These are phyloP conservation scores for Caenorhabditis afra DNA, from an alignment of 2,888 invertebrate genomes.

Conservation along the genomic window DNA sequence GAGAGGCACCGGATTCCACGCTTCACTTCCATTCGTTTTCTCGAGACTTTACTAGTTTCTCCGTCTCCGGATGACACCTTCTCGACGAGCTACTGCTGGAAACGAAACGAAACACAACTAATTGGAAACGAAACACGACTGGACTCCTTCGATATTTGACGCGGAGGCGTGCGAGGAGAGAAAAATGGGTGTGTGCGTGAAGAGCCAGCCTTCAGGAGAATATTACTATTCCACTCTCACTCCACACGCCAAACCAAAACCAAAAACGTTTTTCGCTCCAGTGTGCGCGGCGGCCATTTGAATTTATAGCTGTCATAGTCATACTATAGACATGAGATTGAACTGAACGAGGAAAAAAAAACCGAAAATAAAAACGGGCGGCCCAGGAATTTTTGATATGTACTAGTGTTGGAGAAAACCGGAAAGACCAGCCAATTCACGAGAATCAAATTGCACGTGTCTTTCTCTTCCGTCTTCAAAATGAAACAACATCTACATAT, in stretches of 20 bases:
- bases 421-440: not conserved
- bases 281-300: conserved; percentile 11
- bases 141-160: conserved; percentile 24
- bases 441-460: not conserved
- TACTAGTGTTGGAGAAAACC: conserved; percentile 2
- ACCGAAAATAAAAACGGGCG: conserved; percentile 21
- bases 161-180: not conserved
- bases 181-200: conserved; percentile 3
- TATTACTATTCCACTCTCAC: conserved; percentile 21
- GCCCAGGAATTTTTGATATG: not conserved
- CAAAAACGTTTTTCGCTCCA: conserved; percentile 4
- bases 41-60: conserved; percentile 29
- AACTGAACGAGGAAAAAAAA: not conserved
- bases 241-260: not conserved
- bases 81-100: conserved; percentile 14
- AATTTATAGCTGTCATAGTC: conserved; percentile 21
- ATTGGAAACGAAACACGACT: conserved; percentile 47
- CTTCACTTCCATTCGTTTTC: conserved; percentile 11
- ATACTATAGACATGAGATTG: not conserved
- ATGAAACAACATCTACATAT: not conserved
- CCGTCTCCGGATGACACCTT: conserved; percentile 23
- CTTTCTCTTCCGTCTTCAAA: not conserved
- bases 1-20: conserved; percentile 9
- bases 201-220: conserved; percentile 16
- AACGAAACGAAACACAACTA: conserved; percentile 45